phyloP scores from a whole-genome alignment of 2,888 invertebrate genomes.

The Platycheirus rosarum region DNA sequence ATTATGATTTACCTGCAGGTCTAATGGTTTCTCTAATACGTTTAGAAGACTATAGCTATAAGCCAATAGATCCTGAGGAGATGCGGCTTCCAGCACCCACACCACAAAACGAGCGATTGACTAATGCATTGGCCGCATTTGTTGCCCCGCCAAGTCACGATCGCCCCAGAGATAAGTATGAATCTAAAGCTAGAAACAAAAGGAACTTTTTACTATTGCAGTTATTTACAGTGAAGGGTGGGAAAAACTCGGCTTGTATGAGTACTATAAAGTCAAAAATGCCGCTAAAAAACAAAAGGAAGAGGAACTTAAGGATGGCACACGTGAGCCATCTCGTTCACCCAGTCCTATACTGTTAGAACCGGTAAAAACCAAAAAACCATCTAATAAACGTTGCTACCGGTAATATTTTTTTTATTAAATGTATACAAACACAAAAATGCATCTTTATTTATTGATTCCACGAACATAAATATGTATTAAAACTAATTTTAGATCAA shows the following conservation, averaged over 20 bases:
- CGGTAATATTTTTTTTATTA: constrained; percentile 81
- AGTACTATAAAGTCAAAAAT: constrained; percentile 98
- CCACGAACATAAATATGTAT: not conserved
- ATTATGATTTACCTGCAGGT: constrained; percentile 98
- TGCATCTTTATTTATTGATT: not conserved
- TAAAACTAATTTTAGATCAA: constrained; percentile 80
- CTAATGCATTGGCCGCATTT: constrained; percentile 97
- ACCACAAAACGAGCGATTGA: constrained; percentile 95
- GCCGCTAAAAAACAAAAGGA: constrained; percentile 94
- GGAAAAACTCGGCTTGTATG: constrained; percentile 98
- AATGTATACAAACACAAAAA: too few species aligned
- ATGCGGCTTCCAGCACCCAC: constrained; percentile 97
- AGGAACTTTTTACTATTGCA: not conserved
- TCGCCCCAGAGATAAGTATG: constrained; percentile 94
- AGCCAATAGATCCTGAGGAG: constrained; percentile 93
- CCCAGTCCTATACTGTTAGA: constrained; percentile 90
- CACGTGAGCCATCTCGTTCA: constrained; percentile 88
- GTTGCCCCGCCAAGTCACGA: constrained; percentile 97
- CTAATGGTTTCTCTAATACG: constrained; percentile 98
- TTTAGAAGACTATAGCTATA: constrained; percentile 95
- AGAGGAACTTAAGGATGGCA: constrained; percentile 89
- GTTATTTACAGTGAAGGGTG: constrained; percentile 91
- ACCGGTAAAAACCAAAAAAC: constrained; percentile 85
- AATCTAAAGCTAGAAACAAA: constrained; percentile 40
- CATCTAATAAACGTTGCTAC: constrained; percentile 85